Evolutionary conservation across 1,140 invertebrate genomes (phyloP).

Genomic region (Diprion similis): DNA sequence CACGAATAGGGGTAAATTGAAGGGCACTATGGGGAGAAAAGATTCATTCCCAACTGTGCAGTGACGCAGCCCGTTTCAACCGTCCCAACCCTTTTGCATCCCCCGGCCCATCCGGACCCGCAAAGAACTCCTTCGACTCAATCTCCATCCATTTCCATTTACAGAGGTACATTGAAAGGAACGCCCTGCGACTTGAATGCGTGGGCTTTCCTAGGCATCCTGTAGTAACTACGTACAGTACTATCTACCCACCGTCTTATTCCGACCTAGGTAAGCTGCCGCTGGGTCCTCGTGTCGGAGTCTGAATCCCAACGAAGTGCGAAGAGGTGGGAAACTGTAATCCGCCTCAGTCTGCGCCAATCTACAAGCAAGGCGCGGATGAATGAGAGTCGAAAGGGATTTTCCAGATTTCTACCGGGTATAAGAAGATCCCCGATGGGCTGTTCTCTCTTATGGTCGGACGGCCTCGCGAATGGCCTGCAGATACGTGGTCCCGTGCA

Average conservation of each 20-base stretch:
- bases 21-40: constrained; percentile 17
- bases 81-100: constrained; percentile 17
- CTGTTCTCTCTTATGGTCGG: neutral
- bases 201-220: neutral
- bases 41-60: constrained; percentile 10
- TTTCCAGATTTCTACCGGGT: neutral
- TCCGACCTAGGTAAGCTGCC: neutral
- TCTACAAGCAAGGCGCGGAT: neutral
- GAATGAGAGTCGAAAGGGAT: neutral
- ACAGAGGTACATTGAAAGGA: constrained; percentile 23
- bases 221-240: neutral
- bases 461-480: neutral
- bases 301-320: neutral
- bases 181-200: constrained; percentile 4
- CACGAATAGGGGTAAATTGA: constrained; percentile 34
- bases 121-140: constrained; percentile 28
- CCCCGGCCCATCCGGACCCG: constrained; percentile 16
- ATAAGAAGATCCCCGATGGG: neutral
- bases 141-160: constrained; percentile 38
- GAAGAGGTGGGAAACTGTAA: neutral
- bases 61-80: constrained; percentile 7
- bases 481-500: no score
- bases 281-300: neutral
- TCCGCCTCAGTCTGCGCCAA: constrained; percentile 1
- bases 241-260: no score